Evolutionary conservation across 2,113 vertebrate species (phyloP).

Genomic region (Chauna torquata): DNA sequence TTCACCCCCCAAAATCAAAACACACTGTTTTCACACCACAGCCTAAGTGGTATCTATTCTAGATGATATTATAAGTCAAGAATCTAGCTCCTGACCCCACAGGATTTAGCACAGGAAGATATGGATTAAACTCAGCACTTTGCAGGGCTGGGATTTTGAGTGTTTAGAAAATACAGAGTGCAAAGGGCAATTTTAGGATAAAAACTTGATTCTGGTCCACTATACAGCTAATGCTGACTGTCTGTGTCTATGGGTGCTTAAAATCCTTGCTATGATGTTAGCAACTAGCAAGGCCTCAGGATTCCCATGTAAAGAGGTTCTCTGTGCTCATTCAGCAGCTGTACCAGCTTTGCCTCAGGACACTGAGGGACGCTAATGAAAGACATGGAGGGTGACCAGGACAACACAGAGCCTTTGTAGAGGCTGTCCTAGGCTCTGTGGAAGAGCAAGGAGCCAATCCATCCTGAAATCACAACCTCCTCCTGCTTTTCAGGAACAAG

Average conservation of each 20-base stretch:
- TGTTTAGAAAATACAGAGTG: constrained; percentile 12
- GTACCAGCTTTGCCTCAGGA: neutral
- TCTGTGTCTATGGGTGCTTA: neutral
- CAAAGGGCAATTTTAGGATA: neutral
- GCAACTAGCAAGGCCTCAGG: neutral
- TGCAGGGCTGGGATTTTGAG: neutral
- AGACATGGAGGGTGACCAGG: neutral
- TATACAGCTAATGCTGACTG: neutral
- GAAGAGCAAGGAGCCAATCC: neutral
- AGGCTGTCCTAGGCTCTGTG: neutral
- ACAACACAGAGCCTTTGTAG: neutral
- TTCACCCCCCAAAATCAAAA: neutral
- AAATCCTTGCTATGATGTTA: neutral
- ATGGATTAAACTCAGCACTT: neutral
- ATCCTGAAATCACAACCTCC: neutral
- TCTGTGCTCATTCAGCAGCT: neutral
- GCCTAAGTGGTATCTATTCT: neutral
- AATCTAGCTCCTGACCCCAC: neutral
- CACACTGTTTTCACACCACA: neutral
- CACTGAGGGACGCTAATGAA: neutral
- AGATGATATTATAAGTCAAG: neutral
- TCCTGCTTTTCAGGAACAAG: neutral
- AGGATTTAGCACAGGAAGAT: constrained; percentile 1
- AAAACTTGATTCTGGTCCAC: neutral
- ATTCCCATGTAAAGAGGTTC: neutral